Conservation (phyloP, 1,140 invertebrate genomes). For the Aphidius ervi region DNA sequence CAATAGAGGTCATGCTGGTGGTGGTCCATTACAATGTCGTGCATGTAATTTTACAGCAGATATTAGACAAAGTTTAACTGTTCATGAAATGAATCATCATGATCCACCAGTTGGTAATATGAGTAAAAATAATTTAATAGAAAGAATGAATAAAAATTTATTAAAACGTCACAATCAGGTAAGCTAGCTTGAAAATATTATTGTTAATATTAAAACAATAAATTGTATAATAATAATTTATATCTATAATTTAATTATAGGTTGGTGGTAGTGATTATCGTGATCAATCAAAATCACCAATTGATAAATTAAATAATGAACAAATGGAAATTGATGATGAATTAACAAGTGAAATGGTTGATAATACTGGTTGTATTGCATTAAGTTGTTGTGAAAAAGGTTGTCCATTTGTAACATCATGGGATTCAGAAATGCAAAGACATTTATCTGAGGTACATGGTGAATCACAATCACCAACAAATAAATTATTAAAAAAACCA, state of each 20-base stretch:
- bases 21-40: slow-evolving; percentile 76
- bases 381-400: slow-evolving; percentile 48
- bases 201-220: background rate
- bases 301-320: slow-evolving; percentile 9
- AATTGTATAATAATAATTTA: background rate
- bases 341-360: slow-evolving; percentile 30
- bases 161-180: slow-evolving; percentile 51
- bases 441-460: slow-evolving; percentile 46
- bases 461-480: slow-evolving; percentile 31
- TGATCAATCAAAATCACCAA: slow-evolving; percentile 23
- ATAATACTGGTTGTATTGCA: slow-evolving; percentile 43
- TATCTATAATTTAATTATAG: slow-evolving; percentile 25
- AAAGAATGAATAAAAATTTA: slow-evolving; percentile 51
- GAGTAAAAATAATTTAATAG: slow-evolving; percentile 46
- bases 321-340: slow-evolving; percentile 24
- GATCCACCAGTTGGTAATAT: slow-evolving; percentile 65
- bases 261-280: slow-evolving; percentile 47
- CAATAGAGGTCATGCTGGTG: slow-evolving; percentile 83
- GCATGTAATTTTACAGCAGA: slow-evolving; percentile 89
- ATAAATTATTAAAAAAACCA: slow-evolving; percentile 33
- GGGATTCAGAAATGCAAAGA: slow-evolving; percentile 54
- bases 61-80: slow-evolving; percentile 86
- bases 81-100: slow-evolving; percentile 87
- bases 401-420: slow-evolving; percentile 55
- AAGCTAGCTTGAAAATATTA: background rate